phyloP scores from a whole-genome alignment of 1,140 invertebrate genomes.

The Ridgeia piscesae region DNA sequence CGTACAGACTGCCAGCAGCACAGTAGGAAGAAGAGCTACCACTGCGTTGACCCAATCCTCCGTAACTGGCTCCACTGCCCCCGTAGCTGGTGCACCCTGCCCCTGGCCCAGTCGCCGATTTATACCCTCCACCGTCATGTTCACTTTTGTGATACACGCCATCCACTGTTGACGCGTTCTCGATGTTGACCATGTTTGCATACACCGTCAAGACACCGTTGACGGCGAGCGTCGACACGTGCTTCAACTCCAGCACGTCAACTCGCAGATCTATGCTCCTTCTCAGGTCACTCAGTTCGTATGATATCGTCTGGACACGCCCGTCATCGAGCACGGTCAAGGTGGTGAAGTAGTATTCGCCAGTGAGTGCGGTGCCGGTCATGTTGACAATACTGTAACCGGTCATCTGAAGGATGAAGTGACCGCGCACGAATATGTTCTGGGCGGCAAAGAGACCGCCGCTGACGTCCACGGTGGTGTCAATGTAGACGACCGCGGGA shows the following conservation, averaged over 20 bases:
- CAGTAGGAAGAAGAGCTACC: neutral
- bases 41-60: neutral
- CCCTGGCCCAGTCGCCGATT: conserved; percentile 34
- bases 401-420: neutral
- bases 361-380: conserved; percentile 20
- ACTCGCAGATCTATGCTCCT: neutral
- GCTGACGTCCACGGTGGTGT: conserved; percentile 25
- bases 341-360: conserved; percentile 34
- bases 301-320: conserved; percentile 25
- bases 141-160: conserved; percentile 17
- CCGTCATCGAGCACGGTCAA: conserved; percentile 37
- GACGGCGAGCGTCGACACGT: conserved; percentile 23
- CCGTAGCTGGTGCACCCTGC: conserved; percentile 29
- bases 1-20: conserved; percentile 17
- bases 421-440: neutral
- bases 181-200: conserved; percentile 33
- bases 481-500: conserved; percentile 35
- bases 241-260: conserved; percentile 2
- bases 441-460: neutral
- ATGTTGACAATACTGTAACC: conserved; percentile 2
- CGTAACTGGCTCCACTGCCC: conserved; percentile 23
- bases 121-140: conserved; percentile 32
- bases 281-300: neutral
- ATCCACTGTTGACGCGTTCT: conserved; percentile 33
- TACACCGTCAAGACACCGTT: conserved; percentile 11